Percentiles rank a stretch among this genome's conserved stretches.
phyloP scores from a whole-genome alignment of 2,113 vertebrate genomes.

The Nothobranchius kuhntae region DNA sequence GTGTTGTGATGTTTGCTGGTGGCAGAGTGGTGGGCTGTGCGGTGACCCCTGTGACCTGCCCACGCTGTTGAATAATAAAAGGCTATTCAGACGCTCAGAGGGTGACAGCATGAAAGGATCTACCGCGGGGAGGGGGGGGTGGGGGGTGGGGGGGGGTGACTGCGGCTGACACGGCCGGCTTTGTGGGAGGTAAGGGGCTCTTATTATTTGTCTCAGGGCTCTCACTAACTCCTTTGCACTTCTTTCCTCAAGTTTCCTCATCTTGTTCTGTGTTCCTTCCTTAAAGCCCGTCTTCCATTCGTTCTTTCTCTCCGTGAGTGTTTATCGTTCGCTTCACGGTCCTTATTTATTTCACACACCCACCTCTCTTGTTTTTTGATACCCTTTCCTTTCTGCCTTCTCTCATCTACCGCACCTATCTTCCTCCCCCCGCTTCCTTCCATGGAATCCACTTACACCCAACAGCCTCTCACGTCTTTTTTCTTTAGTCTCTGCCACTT shows the following conservation, averaged over 20 bases:
- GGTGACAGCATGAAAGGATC: constrained; percentile 74
- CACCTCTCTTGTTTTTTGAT: constrained; percentile 15
- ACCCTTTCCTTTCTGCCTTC: constrained; percentile 1
- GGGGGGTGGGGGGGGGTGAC: constrained; percentile 2
- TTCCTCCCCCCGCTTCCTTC: constrained; percentile 22
- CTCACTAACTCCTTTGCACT: constrained; percentile 18
- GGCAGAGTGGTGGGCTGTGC: constrained; percentile 66
- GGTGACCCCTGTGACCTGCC: constrained; percentile 63
- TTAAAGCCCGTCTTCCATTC: constrained; percentile 32
- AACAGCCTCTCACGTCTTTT: constrained; percentile 57
- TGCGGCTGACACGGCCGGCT: constrained; percentile 52
- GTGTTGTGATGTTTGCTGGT: constrained; percentile 68
- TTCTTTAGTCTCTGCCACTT: constrained; percentile 47
- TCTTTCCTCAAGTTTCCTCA: constrained; percentile 36
- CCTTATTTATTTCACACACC: constrained; percentile 55
- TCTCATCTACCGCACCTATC: neutral
- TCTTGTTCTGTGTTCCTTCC: constrained; percentile 31
- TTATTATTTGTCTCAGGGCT: constrained; percentile 62
- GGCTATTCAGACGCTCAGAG: constrained; percentile 67
- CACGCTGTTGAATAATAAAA: constrained; percentile 78
- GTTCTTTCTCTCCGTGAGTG: constrained; percentile 20
- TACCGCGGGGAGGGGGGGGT: constrained; percentile 31
- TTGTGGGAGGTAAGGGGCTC: constrained; percentile 73
- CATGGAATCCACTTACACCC: constrained; percentile 53
- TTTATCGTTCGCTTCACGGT: constrained; percentile 48